Evolutionary conservation across 2,113 vertebrate species (phyloP).

Genomic region (Urocynchramus pylzowi): DNA sequence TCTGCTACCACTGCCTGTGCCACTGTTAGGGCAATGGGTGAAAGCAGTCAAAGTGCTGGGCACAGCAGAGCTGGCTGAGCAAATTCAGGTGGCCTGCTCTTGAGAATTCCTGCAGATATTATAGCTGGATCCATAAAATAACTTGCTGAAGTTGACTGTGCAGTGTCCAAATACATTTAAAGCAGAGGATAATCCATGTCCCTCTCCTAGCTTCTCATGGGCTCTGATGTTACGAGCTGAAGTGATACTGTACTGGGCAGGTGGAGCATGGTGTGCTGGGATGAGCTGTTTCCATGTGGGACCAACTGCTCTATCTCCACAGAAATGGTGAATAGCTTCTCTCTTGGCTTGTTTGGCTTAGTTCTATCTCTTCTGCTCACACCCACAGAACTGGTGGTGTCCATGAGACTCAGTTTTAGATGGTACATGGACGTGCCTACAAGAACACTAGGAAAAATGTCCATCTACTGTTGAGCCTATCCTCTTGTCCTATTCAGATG

Average conservation of each 20-base stretch:
- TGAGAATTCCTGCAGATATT: neutral
- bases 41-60: neutral
- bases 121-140: neutral
- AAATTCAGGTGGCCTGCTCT: neutral
- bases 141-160: neutral
- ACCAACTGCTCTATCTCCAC: neutral
- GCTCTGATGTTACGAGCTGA: neutral
- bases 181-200: neutral
- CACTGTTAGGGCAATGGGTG: neutral
- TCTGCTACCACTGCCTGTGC: fast-evolving
- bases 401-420: neutral
- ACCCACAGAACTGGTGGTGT: neutral
- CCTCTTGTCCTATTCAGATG: neutral
- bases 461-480: neutral
- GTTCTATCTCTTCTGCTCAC: neutral
- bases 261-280: neutral
- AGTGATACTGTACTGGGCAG: neutral
- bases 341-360: neutral
- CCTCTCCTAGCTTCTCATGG: neutral
- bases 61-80: no score
- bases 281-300: neutral
- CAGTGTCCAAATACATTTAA: neutral
- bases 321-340: neutral
- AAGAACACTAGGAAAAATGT: neutral
- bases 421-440: neutral